Base-by-base conservation (phyloP, 2,113 vertebrate species). In the Aramus guarauna region DNA sequence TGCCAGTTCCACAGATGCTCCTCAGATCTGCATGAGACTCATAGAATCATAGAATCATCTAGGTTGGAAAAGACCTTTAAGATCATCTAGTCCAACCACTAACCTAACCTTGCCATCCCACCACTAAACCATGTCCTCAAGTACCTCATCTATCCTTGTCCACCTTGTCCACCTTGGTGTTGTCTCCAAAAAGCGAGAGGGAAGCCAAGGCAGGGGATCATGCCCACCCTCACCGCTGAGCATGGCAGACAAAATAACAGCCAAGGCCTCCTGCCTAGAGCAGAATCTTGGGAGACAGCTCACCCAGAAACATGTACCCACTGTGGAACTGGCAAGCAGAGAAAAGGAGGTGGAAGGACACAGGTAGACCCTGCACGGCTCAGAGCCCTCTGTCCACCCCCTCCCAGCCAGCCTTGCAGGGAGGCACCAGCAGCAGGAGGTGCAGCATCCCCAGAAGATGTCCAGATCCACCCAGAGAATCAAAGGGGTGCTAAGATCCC, bases 1-100 rank as follows among this genome's bases (percentile, higher is more conserved):
- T 64, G 45, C 29, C 73, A 83, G 27, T 12, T 20, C 13, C 87
- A 77, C 34, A 58, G 73, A 52, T 6, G 18, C 20, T 36, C 52
- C 64, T 59, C 69, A 45, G 26, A 60, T 23, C 52, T 3, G 0
- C 0, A 1, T 1, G 10, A 74, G 27, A 48, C 43, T 48, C 2
- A 0, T 19, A n/a, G n/a, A n/a, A n/a, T n/a, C n/a, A n/a, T n/a
- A n/a, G n/a, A n/a, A n/a, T n/a, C n/a, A n/a, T n/a, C n/a, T n/a
- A n/a, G n/a, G n/a, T n/a, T n/a, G n/a, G n/a, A n/a, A n/a, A n/a
- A n/a, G n/a, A n/a, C n/a, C n/a, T n/a, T n/a, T n/a, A n/a, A n/a
- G n/a, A n/a, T n/a, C n/a, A n/a, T n/a, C n/a, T n/a, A n/a, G n/a
- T n/a, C n/a, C n/a, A n/a, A n/a, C n/a, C n/a, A n/a, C n/a, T n/a